Percentiles rank a stretch among this genome's conserved stretches.
Conservation (phyloP, 2,113 vertebrate species). For the Notarius lentiginosus region DNA sequence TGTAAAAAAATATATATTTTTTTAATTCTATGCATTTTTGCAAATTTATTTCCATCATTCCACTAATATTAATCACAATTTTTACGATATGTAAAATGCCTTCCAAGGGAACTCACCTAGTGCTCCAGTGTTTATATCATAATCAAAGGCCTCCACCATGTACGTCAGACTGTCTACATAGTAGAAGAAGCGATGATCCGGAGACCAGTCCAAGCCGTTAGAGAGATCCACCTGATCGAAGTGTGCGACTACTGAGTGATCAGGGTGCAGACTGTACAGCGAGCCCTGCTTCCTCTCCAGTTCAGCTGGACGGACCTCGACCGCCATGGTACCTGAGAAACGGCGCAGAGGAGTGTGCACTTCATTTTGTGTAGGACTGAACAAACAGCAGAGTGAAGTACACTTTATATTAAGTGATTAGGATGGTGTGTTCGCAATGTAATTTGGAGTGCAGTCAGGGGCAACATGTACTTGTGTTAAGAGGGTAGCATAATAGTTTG, state of each 20-base stretch:
- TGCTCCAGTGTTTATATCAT: conserved; percentile 79
- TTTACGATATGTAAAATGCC: neutral
- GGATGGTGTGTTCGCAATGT: neutral
- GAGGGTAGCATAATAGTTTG: conserved; percentile 16
- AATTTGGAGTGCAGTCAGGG: neutral
- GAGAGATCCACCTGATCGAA: conserved; percentile 89
- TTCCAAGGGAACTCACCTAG: conserved; percentile 68
- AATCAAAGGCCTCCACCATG: conserved; percentile 88
- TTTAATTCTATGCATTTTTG: no score
- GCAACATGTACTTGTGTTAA: conserved; percentile 22
- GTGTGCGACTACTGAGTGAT: conserved; percentile 77
- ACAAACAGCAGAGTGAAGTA: conserved; percentile 20
- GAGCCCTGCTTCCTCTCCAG: conserved; percentile 79
- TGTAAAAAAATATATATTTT: neutral
- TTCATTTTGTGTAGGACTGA: conserved; percentile 2
- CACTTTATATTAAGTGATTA: conserved; percentile 25
- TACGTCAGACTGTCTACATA: conserved; percentile 90
- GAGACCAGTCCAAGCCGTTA: conserved; percentile 92
- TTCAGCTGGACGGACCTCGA: conserved; percentile 75
- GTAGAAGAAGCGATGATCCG: conserved; percentile 85
- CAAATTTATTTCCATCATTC: neutral
- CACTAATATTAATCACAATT: neutral
- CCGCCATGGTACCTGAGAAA: conserved; percentile 80
- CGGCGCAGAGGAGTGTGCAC: neutral
- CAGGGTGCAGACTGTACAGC: conserved; percentile 72